Percentiles rank a stretch among this genome's conserved stretches.
These are phyloP conservation scores for Clarias macrocephalus DNA, from an alignment of 2,113 vertebrate genomes.

Conservation along the genomic window DNA sequence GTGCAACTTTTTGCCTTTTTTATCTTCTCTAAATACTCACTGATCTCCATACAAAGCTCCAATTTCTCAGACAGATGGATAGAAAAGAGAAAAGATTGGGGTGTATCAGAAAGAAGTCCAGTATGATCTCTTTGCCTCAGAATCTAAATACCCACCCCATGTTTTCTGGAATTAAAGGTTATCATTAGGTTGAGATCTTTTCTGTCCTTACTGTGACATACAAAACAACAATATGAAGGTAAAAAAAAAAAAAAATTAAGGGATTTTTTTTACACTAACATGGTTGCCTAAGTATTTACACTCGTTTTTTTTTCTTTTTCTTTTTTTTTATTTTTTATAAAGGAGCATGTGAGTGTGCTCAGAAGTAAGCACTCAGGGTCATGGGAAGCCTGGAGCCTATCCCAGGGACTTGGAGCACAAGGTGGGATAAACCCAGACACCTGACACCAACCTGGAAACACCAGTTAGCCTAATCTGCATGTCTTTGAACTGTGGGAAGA, in stretches of 20 bases:
- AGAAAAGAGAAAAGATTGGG: slow-evolving; percentile 7
- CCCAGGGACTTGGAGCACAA: too few relatives aligned
- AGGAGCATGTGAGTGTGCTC: neutral
- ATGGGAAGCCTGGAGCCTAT: too few relatives aligned
- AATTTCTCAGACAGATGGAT: slow-evolving; percentile 57
- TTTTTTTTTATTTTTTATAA: neutral
- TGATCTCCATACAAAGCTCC: slow-evolving; percentile 64
- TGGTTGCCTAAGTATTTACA: neutral
- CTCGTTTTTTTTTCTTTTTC: neutral
- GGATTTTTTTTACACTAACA: neutral
- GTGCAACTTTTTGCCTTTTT: slow-evolving; percentile 14
- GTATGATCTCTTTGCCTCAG: slow-evolving; percentile 23
- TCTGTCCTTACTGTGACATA: neutral
- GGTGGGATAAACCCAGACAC: too few relatives aligned
- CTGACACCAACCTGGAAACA: too few relatives aligned
- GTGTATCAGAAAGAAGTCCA: slow-evolving; percentile 2
- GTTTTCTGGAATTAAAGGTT: slow-evolving; percentile 31
- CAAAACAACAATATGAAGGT: neutral
- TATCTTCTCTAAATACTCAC: slow-evolving; percentile 45
- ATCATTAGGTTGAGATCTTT: slow-evolving; percentile 4
- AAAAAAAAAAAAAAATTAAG: neutral
- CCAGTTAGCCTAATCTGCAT: too few relatives aligned
- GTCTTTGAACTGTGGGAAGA: too few relatives aligned
- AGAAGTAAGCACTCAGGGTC: neutral
- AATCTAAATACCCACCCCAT: slow-evolving; percentile 29